Evolutionary conservation across 2,888 invertebrate species (phyloP).

Genomic region (Calameuta idolon): DNA sequence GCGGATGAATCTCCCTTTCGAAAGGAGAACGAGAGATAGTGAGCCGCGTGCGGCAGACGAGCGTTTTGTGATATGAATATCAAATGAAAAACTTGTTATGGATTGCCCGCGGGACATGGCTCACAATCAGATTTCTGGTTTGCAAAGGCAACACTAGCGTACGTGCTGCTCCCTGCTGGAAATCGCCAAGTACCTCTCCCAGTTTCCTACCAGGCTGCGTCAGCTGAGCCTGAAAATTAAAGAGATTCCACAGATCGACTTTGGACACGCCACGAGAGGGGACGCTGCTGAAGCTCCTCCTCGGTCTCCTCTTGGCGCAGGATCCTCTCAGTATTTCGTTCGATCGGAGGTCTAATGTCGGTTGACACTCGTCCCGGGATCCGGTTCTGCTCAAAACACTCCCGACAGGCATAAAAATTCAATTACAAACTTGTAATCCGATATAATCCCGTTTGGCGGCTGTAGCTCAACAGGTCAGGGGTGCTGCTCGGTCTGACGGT

Average conservation of each 20-base stretch:
- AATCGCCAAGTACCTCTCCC: neutral
- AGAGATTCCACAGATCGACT: neutral
- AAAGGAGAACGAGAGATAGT: too few species aligned
- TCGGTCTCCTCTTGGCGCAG: too few species aligned
- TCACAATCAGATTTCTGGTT: too few species aligned
- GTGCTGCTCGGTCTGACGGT: constrained; percentile 47
- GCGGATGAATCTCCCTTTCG: too few species aligned
- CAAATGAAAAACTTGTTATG: constrained; percentile 24
- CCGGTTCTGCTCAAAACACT: too few species aligned
- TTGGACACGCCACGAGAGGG: neutral
- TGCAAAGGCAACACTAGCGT: too few species aligned
- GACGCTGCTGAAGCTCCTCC: neutral
- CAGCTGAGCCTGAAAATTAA: neutral
- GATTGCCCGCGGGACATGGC: constrained; percentile 18
- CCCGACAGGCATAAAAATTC: constrained; percentile 41
- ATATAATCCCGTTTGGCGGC: constrained; percentile 58
- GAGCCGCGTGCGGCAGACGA: neutral
- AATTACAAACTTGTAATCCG: constrained; percentile 59
- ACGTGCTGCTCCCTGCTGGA: too few species aligned
- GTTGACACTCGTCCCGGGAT: too few species aligned
- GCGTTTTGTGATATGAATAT: constrained; percentile 26
- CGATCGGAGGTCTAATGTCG: too few species aligned
- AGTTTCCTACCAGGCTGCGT: constrained; percentile 1
- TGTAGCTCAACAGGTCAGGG: constrained; percentile 58
- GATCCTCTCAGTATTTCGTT: too few species aligned